phyloP scores from a whole-genome alignment of 2,113 vertebrate genomes.

The Nematolebias whitei region DNA sequence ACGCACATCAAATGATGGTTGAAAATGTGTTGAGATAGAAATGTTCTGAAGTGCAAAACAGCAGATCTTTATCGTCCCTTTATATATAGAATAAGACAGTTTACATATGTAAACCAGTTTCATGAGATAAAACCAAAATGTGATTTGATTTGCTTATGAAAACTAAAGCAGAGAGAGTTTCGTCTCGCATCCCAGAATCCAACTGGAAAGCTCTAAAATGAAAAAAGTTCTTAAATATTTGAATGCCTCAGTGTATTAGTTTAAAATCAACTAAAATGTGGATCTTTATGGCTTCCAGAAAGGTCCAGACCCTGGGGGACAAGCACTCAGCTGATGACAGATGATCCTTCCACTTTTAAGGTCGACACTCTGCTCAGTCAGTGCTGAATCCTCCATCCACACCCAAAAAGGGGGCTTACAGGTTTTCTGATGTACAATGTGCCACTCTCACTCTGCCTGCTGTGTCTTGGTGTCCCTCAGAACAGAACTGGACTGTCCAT shows the following conservation, averaged over 20 bases:
- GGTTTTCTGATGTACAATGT: constrained; percentile 33
- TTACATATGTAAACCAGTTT: constrained; percentile 9
- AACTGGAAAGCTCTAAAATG: constrained; percentile 42
- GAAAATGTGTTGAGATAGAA: constrained; percentile 21
- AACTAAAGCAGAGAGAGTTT: constrained; percentile 34
- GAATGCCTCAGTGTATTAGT: constrained; percentile 50
- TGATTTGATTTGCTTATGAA: constrained; percentile 17
- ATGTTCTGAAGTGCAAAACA: constrained; percentile 22
- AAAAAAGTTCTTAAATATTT: constrained; percentile 48
- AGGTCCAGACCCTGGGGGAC: constrained; percentile 54
- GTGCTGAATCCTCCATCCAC: constrained; percentile 35
- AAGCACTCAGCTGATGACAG: constrained; percentile 58
- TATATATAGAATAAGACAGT: neutral
- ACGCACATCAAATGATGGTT: constrained; percentile 13
- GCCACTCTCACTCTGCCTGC: constrained; percentile 24
- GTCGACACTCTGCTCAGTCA: constrained; percentile 23
- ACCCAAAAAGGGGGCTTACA: constrained; percentile 29
- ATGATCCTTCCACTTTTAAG: constrained; percentile 45
- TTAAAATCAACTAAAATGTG: constrained; percentile 56
- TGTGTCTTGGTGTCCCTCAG: constrained; percentile 29
- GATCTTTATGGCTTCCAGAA: constrained; percentile 66
- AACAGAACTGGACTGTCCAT: constrained; percentile 14
- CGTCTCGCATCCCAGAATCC: constrained; percentile 20
- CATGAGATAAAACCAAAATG: constrained; percentile 10
- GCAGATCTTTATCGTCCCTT: constrained; percentile 20